Conservation (phyloP, 2,797 vertebrate species). For the Streptopelia turtur region DNA sequence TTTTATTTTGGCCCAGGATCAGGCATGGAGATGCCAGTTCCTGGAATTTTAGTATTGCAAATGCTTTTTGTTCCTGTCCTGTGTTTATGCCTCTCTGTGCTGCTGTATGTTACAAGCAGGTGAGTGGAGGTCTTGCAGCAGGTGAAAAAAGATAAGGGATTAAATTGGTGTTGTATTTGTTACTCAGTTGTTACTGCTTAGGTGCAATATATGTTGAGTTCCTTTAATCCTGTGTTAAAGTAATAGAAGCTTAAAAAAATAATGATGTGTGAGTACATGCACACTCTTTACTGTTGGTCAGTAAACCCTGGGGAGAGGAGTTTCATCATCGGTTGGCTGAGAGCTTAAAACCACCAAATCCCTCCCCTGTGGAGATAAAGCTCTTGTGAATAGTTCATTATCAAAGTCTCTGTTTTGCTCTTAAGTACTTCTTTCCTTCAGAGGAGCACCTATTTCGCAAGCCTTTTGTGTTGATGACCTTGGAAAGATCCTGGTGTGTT, state of each 20-base stretch:
- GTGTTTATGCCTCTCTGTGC: not conserved
- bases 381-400: slow-evolving; percentile 48
- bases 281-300: not conserved
- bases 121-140: not conserved
- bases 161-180: not conserved
- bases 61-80: not conserved
- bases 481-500: not conserved
- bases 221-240: not conserved
- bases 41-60: not conserved
- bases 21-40: not conserved
- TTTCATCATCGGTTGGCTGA: slow-evolving; percentile 50
- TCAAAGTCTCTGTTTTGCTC: slow-evolving; percentile 23
- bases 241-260: not conserved
- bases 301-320: not conserved
- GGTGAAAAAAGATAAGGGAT: not conserved
- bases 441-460: not conserved
- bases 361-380: slow-evolving; percentile 19
- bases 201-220: not conserved
- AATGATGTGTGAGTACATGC: accelerated
- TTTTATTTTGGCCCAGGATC: not conserved
- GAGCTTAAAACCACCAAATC: slow-evolving; percentile 45
- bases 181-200: not conserved
- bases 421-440: not conserved
- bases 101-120: not conserved
- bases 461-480: not conserved